Evolutionary conservation across 2,888 invertebrate genomes (phyloP).

Genomic region (Periphyllus acericola): DNA sequence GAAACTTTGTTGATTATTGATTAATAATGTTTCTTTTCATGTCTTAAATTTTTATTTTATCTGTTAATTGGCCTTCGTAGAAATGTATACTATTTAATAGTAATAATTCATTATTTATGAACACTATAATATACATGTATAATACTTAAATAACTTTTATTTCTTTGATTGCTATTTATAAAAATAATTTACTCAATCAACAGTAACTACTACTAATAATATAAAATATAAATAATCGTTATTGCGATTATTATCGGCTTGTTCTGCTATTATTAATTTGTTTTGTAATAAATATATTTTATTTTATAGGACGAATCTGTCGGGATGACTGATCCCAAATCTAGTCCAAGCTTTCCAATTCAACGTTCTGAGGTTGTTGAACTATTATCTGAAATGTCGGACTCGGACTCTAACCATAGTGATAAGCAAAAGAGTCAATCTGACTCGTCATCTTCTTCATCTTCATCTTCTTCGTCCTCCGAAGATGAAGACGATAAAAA

Average conservation of each 20-base stretch:
- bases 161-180: neutral
- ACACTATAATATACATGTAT: neutral
- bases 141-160: neutral
- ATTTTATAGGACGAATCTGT: slow-evolving; percentile 45
- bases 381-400: slow-evolving; percentile 55
- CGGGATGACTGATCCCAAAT: slow-evolving; percentile 50
- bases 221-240: neutral
- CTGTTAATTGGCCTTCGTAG: no score
- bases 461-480: slow-evolving; percentile 46
- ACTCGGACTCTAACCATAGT: slow-evolving; percentile 52
- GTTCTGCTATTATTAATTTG: neutral
- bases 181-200: neutral
- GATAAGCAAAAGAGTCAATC: slow-evolving; percentile 50
- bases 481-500: slow-evolving; percentile 55
- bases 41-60: no score
- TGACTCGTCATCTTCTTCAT: slow-evolving; percentile 28
- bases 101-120: no score
- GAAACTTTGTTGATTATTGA: no score
- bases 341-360: slow-evolving; percentile 29
- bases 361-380: slow-evolving; percentile 49
- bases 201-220: neutral
- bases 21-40: no score
- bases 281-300: neutral
- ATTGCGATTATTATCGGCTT: neutral
- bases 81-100: no score